phyloP scores from a whole-genome alignment of 2,113 vertebrate genomes.

The Xenopus tropicalis region DNA sequence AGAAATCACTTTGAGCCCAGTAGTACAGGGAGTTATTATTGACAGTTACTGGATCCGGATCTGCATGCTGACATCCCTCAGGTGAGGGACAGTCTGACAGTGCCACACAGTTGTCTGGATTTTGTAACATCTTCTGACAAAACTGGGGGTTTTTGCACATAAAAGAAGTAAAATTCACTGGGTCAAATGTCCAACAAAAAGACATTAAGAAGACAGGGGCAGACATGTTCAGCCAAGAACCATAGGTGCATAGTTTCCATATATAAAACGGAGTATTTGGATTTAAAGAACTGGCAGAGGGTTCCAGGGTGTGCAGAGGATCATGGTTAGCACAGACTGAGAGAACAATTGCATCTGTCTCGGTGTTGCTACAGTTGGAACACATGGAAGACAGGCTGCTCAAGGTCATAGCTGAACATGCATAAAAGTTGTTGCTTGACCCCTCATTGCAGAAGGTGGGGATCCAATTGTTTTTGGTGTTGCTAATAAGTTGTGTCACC shows the following conservation, averaged over 20 bases:
- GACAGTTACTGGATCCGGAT: conserved; percentile 57
- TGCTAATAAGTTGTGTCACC: background rate
- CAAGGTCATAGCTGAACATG: conserved; percentile 2
- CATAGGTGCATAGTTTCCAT: conserved; percentile 59
- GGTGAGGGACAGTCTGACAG: conserved; percentile 57
- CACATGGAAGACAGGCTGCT: conserved; percentile 5
- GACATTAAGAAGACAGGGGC: conserved; percentile 51
- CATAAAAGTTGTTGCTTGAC: background rate
- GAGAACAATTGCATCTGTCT: background rate
- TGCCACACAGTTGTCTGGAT: conserved; percentile 52
- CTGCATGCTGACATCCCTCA: conserved; percentile 48
- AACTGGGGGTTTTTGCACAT: conserved; percentile 61
- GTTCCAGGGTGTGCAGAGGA: background rate
- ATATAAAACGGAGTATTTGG: conserved; percentile 47
- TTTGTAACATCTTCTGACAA: conserved; percentile 58
- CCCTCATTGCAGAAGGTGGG: background rate
- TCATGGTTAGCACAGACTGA: conserved; percentile 7
- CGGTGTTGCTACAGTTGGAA: background rate
- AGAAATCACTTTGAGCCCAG: conserved; percentile 59
- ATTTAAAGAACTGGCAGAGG: background rate
- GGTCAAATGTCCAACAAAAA: conserved; percentile 64
- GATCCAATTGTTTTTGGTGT: conserved; percentile 12
- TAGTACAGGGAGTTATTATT: conserved; percentile 48
- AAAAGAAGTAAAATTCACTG: conserved; percentile 46
- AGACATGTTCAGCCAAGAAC: conserved; percentile 53